These are phyloP conservation scores for Orientallactaga sibirica DNA, from an alignment of 2,797 vertebrate species.

Conservation along the genomic window DNA sequence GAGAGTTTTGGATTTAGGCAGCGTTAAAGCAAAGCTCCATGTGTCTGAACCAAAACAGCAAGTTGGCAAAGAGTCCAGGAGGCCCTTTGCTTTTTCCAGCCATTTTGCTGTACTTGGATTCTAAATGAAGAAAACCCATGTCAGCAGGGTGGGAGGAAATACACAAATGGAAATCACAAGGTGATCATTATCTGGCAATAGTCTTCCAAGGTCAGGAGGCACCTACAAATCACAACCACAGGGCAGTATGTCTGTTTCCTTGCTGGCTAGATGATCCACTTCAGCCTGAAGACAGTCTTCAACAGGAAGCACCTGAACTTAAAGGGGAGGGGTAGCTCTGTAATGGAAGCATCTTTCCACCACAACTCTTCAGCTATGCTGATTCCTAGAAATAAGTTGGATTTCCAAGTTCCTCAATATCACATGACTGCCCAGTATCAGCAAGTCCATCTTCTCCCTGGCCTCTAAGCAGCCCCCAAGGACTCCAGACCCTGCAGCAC, in stretches of 20 bases:
- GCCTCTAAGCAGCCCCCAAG: not conserved
- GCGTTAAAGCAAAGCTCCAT: constrained; percentile 32
- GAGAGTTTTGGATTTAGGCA: constrained; percentile 4
- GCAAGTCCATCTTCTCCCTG: not conserved
- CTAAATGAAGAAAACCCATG: not conserved
- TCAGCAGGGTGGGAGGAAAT: not conserved
- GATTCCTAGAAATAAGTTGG: constrained; percentile 53
- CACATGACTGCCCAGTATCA: not conserved
- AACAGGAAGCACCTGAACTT: not conserved
- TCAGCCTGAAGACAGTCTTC: not conserved
- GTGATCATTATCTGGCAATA: constrained; percentile 23
- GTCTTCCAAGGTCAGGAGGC: constrained; percentile 20
- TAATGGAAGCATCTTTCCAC: constrained; percentile 25
- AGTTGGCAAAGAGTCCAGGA: constrained; percentile 32
- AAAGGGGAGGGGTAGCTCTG: not conserved
- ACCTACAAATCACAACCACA: constrained; percentile 49
- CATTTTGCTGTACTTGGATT: not conserved
- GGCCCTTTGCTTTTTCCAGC: not conserved
- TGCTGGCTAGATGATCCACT: not conserved
- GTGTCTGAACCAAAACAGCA: constrained; percentile 37
- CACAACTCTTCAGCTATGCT: not conserved
- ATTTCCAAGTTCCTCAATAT: constrained; percentile 29
- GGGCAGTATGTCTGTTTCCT: not conserved
- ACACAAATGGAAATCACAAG: constrained; percentile 12
- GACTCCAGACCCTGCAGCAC: not conserved